phyloP scores from a whole-genome alignment of 2,797 vertebrate genomes.

The Carcharodon carcharias region DNA sequence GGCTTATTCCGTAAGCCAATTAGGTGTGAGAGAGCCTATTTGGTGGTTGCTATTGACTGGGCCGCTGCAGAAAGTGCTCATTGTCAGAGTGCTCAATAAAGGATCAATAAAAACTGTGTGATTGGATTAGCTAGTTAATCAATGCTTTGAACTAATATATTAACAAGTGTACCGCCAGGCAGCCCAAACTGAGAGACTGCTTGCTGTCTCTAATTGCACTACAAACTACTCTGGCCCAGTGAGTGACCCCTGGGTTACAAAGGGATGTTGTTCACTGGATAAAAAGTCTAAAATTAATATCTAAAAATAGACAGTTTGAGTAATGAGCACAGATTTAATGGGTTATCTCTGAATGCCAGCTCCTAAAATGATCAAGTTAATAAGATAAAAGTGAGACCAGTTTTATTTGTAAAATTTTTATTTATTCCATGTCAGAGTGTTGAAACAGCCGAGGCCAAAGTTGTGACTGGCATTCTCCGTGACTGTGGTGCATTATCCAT shows the following conservation, averaged over 20 bases:
- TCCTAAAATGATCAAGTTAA: not conserved
- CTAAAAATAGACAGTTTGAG: not conserved
- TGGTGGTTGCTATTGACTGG: conserved; percentile 79
- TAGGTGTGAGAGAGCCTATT: conserved; percentile 79
- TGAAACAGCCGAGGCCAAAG: not conserved
- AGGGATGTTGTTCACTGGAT: conserved; percentile 10
- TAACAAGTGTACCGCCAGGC: conserved; percentile 87
- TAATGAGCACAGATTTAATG: not conserved
- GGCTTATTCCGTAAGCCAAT: conserved; percentile 90
- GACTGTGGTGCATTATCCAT: not conserved
- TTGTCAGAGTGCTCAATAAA: conserved; percentile 70
- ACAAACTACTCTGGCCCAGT: conserved; percentile 60
- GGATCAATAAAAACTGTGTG: conserved; percentile 81
- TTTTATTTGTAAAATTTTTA: conserved; percentile 1
- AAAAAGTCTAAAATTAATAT: conserved; percentile 25
- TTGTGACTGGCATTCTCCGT: not conserved
- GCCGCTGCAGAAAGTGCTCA: conserved; percentile 79
- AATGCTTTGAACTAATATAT: conserved; percentile 92
- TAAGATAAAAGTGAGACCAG: too few species aligned
- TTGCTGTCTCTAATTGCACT: conserved; percentile 65
- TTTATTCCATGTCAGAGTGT: not conserved
- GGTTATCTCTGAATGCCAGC: not conserved
- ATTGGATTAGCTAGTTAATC: conserved; percentile 93
- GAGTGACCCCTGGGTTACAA: conserved; percentile 38
- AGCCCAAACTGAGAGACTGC: conserved; percentile 62